Conservation (phyloP, 1,140 invertebrate species). For the Pseudomyrmex concolor region DNA sequence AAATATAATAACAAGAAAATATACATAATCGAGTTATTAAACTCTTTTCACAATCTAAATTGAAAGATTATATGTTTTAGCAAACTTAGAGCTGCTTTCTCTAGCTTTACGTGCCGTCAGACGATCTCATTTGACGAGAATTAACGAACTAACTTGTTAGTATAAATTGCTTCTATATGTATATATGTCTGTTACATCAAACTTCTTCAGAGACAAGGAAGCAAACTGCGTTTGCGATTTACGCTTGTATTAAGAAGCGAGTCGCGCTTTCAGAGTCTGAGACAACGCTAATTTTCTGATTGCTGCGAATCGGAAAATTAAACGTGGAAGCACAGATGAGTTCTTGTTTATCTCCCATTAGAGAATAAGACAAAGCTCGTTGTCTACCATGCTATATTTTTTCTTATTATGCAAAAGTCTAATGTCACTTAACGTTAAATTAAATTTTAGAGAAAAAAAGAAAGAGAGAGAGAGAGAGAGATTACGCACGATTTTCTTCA, state of each 20-base stretch:
- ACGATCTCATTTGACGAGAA: conserved; percentile 52
- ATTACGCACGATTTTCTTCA: neutral
- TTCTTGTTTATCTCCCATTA: conserved; percentile 57
- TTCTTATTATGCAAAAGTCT: neutral
- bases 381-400: conserved; percentile 26
- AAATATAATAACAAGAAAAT: neutral
- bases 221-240: conserved; percentile 36
- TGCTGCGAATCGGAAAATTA: conserved; percentile 43
- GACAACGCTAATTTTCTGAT: conserved; percentile 56
- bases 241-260: conserved; percentile 43
- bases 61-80: neutral
- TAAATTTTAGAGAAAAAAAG: neutral
- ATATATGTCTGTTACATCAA: conserved; percentile 16
- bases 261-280: conserved; percentile 30
- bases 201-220: conserved; percentile 35
- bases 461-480: neutral
- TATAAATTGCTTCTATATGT: conserved; percentile 27
- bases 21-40: conserved; percentile 33
- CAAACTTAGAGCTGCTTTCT: neutral
- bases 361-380: conserved; percentile 36
- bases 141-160: conserved; percentile 58
- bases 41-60: conserved; percentile 21
- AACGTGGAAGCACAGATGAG: conserved; percentile 49
- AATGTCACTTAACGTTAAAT: conserved; percentile 24
- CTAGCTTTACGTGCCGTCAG: neutral